Base-by-base conservation (phyloP, 2,797 vertebrate genomes). In the Carapus acus region DNA sequence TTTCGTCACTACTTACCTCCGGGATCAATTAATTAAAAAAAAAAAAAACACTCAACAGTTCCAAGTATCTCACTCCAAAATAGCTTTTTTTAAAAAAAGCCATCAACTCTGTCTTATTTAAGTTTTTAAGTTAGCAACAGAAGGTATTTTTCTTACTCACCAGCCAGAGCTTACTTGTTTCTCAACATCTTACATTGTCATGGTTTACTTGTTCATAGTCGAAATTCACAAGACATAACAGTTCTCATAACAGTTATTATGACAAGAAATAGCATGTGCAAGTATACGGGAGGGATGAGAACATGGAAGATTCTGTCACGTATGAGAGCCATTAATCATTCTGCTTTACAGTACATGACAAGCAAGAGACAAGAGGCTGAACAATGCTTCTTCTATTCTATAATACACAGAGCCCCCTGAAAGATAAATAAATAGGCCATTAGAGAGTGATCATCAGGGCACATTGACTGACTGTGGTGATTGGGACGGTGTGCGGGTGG, bases 151-250 rank as follows among this genome's bases (percentile, higher is more conserved):
- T 89, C 85, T 88, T 89, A 90, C 89, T 90, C 89, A 90, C 89
- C 89, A 89, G 81, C 83, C 83, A 88, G 86, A 84, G 88, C 84
- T 88, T 90, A 89, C 87, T 87, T 88, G 87, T 89, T 88, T 88
- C 88, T 89, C 88, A 90, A 90, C 88, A 90, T 89, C 89, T 88
- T 87, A 83, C 84, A 89, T 76, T 86, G 86, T 87, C 86, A 88
- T 83, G 87, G 88, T 87, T 84, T 89, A 90, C 87, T 86, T 88
- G 87, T 88, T 88, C 88, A 86, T 82, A 86, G 83, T 88, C 82
- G 76, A 78, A 84, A 77, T 78, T 77, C 83, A 85, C 82, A 83
- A 82, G 79, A 85, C 83, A 86, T n/a, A n/a, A n/a, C n/a, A n/a
- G n/a, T n/a, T n/a, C n/a, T n/a, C 86, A 86, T 82, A 86, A 60